Percentiles rank a stretch among this genome's conserved stretches.
Evolutionary conservation across 2,888 invertebrate genomes (phyloP).

Genomic region (Iphiclides podalirius): DNA sequence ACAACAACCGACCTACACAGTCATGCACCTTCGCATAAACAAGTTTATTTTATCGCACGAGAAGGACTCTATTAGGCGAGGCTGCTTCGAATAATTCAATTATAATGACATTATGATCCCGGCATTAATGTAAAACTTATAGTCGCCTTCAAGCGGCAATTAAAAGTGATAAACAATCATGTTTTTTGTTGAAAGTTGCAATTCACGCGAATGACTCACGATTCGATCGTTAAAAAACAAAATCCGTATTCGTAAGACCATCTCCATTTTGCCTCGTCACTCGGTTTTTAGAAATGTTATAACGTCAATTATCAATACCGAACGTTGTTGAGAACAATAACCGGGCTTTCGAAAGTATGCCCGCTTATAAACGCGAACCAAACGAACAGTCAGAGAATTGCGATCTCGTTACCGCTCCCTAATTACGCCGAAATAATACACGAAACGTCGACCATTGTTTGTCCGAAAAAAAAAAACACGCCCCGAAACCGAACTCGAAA

Average conservation of each 20-base stretch:
- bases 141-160: no score
- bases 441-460: constrained; percentile 61
- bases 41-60: background rate
- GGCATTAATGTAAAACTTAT: no score
- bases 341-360: background rate
- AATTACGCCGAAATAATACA: constrained; percentile 73
- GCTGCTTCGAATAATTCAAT: no score
- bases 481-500: constrained; percentile 50
- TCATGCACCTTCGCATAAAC: background rate
- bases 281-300: background rate
- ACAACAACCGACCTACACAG: constrained; percentile 1
- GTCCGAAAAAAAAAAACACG: constrained; percentile 43
- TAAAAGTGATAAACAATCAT: no score
- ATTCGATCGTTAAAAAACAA: no score
- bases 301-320: background rate
- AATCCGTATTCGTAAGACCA: no score
- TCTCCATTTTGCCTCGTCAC: no score
- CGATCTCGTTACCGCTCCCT: constrained; percentile 66
- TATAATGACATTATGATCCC: no score
- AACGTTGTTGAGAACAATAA: background rate
- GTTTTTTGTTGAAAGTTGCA: no score
- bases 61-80: no score
- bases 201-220: no score
- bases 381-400: constrained; percentile 28
- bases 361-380: constrained; percentile 33